These are phyloP conservation scores for Pogonophryne albipinna DNA, from an alignment of 2,797 vertebrate species.

Conservation along the genomic window DNA sequence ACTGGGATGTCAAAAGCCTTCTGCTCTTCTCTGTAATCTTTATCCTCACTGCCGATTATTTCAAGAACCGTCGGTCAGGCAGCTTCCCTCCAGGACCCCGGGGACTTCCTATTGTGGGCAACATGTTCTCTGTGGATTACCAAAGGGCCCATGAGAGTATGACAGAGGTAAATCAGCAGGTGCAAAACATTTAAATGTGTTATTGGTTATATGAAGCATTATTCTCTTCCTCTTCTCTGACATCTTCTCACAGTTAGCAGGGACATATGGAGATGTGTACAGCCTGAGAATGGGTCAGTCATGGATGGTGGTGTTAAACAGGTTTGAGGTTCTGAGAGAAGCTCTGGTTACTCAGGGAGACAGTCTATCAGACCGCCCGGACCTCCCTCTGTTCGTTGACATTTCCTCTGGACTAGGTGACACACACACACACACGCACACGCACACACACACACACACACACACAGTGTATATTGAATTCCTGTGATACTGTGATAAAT, in stretches of 20 bases:
- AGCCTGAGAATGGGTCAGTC: conserved; percentile 28
- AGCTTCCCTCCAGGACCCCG: conserved; percentile 70
- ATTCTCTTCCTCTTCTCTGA: neutral
- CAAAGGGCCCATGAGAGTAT: conserved; percentile 46
- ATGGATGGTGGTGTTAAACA: conserved; percentile 48
- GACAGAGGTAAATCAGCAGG: conserved; percentile 47
- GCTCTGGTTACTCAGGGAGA: neutral
- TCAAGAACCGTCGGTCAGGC: conserved; percentile 42
- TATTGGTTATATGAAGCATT: neutral
- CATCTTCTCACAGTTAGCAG: conserved; percentile 64
- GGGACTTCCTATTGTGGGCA: conserved; percentile 69
- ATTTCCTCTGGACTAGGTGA: too few species aligned
- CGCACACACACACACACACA: too few species aligned
- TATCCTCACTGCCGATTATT: conserved; percentile 63
- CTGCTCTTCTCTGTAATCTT: conserved; percentile 59
- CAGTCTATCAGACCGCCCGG: neutral
- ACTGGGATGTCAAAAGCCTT: conserved; percentile 57
- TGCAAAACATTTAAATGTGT: rapidly evolving
- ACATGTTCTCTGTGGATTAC: conserved; percentile 42
- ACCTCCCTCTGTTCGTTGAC: too few species aligned
- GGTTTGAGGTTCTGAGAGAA: conserved; percentile 43
- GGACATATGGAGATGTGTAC: conserved; percentile 80
- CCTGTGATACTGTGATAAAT: too few species aligned
- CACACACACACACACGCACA: too few species aligned
- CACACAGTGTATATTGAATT: too few species aligned